These are phyloP conservation scores for Lepidurus arcticus DNA, from an alignment of 1,140 invertebrate species.

Conservation along the genomic window DNA sequence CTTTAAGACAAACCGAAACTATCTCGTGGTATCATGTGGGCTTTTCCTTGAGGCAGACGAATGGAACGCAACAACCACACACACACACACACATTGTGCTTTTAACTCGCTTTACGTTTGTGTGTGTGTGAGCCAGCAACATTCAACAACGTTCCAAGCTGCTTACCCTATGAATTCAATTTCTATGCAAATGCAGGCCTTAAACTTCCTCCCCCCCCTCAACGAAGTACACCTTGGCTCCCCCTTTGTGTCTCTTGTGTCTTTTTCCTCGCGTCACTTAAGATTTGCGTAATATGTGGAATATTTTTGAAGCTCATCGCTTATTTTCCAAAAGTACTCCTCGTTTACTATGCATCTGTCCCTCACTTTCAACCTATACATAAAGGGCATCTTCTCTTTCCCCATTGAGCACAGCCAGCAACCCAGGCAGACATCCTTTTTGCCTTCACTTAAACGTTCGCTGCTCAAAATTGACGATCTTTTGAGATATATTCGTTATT, in stretches of 20 bases:
- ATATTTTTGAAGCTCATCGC: neutral
- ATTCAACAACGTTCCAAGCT: neutral
- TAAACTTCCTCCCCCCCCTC: neutral
- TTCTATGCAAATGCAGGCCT: slow-evolving; percentile 7
- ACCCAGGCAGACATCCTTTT: no score
- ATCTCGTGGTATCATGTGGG: slow-evolving; percentile 21
- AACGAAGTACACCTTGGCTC: neutral
- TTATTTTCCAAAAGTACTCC: neutral
- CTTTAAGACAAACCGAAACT: slow-evolving; percentile 12
- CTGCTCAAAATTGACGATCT: no score
- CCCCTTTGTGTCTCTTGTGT: neutral
- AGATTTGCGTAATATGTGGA: neutral
- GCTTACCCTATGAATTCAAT: slow-evolving; percentile 22
- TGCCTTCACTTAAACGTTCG: no score
- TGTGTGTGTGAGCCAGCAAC: neutral
- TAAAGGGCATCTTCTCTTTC: no score
- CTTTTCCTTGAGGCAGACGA: slow-evolving; percentile 10
- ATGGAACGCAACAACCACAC: neutral
- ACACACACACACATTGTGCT: neutral
- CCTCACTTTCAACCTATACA: neutral
- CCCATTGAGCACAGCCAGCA: no score
- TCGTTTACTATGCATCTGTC: neutral
- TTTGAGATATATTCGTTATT: no score
- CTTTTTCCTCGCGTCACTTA: neutral
- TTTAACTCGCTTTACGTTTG: slow-evolving; percentile 1